These are phyloP conservation scores for Harpegnathos saltator DNA, from an alignment of 1,140 invertebrate species.

Conservation along the genomic window DNA sequence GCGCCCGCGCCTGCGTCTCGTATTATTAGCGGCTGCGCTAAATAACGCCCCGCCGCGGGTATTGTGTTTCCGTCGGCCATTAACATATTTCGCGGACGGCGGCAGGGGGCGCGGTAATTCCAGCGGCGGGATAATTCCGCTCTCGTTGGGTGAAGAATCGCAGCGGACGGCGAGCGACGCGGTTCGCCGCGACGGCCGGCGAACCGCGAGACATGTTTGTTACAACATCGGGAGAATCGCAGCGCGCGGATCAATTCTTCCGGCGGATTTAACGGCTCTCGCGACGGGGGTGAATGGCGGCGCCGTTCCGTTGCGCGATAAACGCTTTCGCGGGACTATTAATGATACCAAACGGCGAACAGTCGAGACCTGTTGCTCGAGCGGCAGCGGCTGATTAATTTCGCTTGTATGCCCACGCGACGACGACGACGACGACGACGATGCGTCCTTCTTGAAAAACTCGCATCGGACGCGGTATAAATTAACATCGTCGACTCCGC, in stretches of 20 bases:
- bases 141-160: neutral
- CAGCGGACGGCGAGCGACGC: neutral
- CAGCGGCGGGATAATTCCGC: neutral
- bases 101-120: neutral
- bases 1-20: neutral
- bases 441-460: neutral
- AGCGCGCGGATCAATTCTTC: conserved; percentile 29
- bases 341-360: conserved; percentile 3
- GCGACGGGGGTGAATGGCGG: neutral
- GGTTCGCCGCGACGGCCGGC: neutral
- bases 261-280: neutral
- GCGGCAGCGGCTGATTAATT: conserved; percentile 16
- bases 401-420: neutral
- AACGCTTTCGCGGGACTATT: conserved; percentile 21
- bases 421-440: neutral
- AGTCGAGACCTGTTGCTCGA: conserved; percentile 40
- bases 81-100: conserved; percentile 7
- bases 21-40: neutral
- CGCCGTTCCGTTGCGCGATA: neutral
- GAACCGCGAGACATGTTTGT: conserved; percentile 1
- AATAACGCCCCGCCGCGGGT: neutral
- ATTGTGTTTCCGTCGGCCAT: neutral
- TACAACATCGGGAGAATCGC: neutral
- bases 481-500: neutral
- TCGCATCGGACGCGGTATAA: neutral